Conservation (phyloP, 2,888 invertebrate species). For the Diarsia brunnea region DNA sequence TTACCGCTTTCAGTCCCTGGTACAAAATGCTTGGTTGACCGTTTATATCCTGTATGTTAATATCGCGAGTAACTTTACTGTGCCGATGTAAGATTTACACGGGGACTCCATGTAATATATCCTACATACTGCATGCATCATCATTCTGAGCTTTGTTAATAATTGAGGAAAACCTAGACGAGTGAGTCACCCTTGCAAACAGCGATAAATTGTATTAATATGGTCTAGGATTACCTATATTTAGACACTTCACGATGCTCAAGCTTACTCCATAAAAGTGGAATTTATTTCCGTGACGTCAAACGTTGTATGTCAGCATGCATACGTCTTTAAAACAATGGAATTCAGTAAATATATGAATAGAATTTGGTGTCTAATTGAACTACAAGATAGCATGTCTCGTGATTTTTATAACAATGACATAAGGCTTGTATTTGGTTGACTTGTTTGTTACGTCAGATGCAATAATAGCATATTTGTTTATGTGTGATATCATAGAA, state of each 20-base stretch:
- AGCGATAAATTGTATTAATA: not conserved
- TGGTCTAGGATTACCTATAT: not conserved
- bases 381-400: not conserved
- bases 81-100: no score
- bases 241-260: not conserved
- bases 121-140: no score
- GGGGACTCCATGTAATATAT: no score
- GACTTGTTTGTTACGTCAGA: not conserved
- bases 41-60: no score
- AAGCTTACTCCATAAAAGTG: not conserved
- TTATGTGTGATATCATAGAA: not conserved
- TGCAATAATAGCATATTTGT: not conserved
- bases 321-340: constrained; percentile 20
- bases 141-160: not conserved
- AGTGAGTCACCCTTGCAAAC: not conserved
- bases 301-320: not conserved
- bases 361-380: constrained; percentile 26
- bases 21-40: no score
- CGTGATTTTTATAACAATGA: not conserved
- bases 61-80: no score
- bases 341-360: constrained; percentile 32
- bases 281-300: constrained; percentile 40
- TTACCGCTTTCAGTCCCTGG: no score
- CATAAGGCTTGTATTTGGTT: constrained; percentile 11
- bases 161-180: not conserved